These are phyloP conservation scores for Amiota communis DNA, from an alignment of 2,888 invertebrate species.

Conservation along the genomic window DNA sequence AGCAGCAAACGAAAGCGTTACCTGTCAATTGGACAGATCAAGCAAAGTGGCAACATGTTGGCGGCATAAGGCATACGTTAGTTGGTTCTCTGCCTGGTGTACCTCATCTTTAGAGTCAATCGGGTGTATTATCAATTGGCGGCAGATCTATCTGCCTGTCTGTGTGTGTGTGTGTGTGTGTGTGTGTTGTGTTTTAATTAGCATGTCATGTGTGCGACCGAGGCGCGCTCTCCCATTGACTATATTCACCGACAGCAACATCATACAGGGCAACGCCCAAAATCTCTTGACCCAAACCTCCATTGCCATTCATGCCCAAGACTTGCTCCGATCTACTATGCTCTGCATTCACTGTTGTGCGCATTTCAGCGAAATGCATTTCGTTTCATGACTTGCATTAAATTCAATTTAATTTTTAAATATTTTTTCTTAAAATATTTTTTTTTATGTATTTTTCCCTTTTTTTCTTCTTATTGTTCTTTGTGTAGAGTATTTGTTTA, in stretches of 20 bases:
- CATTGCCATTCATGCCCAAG: not conserved
- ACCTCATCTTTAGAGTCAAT: not conserved
- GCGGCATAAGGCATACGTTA: not conserved
- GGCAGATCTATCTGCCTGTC: too few species aligned
- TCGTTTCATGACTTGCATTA: constrained; percentile 63
- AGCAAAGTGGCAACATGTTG: constrained; percentile 21
- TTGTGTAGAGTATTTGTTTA: not conserved
- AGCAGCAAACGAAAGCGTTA: constrained; percentile 11
- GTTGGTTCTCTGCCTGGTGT: not conserved
- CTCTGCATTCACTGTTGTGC: not conserved
- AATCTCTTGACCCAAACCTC: not conserved
- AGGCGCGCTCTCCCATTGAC: constrained; percentile 31
- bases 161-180: constrained; percentile 53
- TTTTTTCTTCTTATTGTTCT: too few species aligned
- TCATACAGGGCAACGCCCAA: constrained; percentile 45
- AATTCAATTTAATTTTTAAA: constrained; percentile 64
- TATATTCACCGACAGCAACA: not conserved
- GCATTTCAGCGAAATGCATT: constrained; percentile 55
- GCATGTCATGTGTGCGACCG: constrained; percentile 67
- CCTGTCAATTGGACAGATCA: constrained; percentile 24
- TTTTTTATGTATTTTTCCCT: constrained; percentile 31
- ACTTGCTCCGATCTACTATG: not conserved
- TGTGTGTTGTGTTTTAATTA: constrained; percentile 70
- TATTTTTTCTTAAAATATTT: constrained; percentile 42
- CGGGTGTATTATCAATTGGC: constrained; percentile 24